Conservation (phyloP, 1,140 invertebrate species). For the Lasioglossum albipes region DNA sequence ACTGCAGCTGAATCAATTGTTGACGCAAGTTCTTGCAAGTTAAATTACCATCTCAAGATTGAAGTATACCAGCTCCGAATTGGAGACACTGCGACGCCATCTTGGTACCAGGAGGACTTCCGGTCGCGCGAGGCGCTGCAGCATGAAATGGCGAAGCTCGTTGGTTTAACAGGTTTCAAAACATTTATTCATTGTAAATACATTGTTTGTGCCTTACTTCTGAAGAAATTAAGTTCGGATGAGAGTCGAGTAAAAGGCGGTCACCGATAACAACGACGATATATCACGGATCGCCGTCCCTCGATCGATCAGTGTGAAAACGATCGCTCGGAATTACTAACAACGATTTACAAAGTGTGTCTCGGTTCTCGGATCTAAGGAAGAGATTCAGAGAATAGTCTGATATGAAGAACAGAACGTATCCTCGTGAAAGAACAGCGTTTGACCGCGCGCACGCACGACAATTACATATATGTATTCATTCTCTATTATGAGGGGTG, state of each 20-base stretch:
- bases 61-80: too few relatives aligned
- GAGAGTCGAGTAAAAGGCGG: slow-evolving; percentile 34
- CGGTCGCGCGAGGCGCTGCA: too few relatives aligned
- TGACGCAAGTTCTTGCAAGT: too few relatives aligned
- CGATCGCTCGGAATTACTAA: not conserved
- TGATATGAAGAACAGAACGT: slow-evolving; percentile 15
- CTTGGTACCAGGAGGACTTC: too few relatives aligned
- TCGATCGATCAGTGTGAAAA: slow-evolving; percentile 12
- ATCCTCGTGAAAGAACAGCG: slow-evolving; percentile 6
- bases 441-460: slow-evolving; percentile 18
- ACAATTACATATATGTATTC: not conserved
- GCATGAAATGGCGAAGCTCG: not conserved
- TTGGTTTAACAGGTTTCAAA: slow-evolving; percentile 58
- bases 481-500: too few relatives aligned
- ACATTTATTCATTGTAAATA: slow-evolving; percentile 70
- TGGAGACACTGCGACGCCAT: too few relatives aligned
- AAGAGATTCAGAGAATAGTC: slow-evolving; percentile 22
- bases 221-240: slow-evolving; percentile 49
- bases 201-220: slow-evolving; percentile 61
- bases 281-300: slow-evolving; percentile 5
- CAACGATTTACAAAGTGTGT: slow-evolving; percentile 4
- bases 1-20: too few relatives aligned
- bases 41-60: too few relatives aligned
- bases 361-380: slow-evolving; percentile 13
- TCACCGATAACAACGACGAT: slow-evolving; percentile 3